A percentile compares a stretch with the other conserved stretches of the same genome.
Conservation (phyloP, 37 sponge, comb jelly and placozoan species). For the Oopsacas minuta region DNA sequence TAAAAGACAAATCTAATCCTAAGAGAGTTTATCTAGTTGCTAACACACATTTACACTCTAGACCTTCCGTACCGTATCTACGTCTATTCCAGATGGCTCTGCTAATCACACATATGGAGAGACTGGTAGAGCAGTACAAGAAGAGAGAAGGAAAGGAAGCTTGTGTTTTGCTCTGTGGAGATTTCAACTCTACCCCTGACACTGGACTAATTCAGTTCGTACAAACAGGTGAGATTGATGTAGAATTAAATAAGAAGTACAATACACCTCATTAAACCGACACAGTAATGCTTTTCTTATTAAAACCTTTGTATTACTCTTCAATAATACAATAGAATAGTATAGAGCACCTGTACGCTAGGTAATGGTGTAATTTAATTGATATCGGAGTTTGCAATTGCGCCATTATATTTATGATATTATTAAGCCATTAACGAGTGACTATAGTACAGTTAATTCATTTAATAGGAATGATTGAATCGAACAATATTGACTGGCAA, state of each 20-base stretch:
- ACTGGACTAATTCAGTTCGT: constrained; percentile 50
- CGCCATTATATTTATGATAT: too few relatives aligned
- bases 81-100: constrained; percentile 58
- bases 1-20: not conserved
- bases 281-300: too few relatives aligned
- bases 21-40: constrained; percentile 28
- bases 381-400: too few relatives aligned
- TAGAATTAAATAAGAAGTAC: too few relatives aligned
- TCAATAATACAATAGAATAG: too few relatives aligned
- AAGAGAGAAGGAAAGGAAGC: not conserved
- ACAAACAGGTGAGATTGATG: constrained; percentile 21
- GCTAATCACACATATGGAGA: constrained; percentile 20
- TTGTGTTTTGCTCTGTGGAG: constrained; percentile 49
- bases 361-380: too few relatives aligned
- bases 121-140: constrained; percentile 18
- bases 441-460: not conserved
- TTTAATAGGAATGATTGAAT: not conserved
- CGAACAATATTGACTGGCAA: not conserved
- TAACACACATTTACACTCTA: constrained; percentile 68
- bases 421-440: not conserved
- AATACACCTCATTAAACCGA: too few relatives aligned
- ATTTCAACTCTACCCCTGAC: constrained; percentile 74
- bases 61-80: constrained; percentile 48
- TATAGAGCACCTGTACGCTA: too few relatives aligned
- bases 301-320: too few relatives aligned